A percentile compares a stretch with the other conserved stretches of the same genome.
phyloP scores from a whole-genome alignment of 2,888 invertebrate genomes.

The Stegophylla sp. region DNA sequence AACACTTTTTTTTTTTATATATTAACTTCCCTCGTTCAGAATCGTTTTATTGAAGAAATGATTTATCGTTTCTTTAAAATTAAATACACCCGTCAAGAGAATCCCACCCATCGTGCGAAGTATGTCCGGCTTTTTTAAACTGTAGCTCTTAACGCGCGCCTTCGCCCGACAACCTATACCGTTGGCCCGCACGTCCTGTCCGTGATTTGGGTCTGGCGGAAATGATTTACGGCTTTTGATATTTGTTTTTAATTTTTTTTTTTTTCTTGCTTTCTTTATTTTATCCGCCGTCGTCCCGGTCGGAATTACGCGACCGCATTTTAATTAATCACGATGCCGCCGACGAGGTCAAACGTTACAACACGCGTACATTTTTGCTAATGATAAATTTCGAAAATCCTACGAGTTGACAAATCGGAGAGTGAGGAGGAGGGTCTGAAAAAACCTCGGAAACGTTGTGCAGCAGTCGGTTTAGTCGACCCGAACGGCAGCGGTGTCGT shows the following conservation, averaged over 20 bases:
- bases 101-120: too few species aligned
- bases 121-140: too few species aligned
- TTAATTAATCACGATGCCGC: conserved; percentile 18
- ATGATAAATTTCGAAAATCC: conserved; percentile 14
- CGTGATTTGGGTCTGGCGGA: background rate
- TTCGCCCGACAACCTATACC: too few species aligned
- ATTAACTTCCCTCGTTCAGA: too few species aligned
- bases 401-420: background rate
- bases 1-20: too few species aligned
- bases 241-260: background rate
- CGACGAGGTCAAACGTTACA: too few species aligned
- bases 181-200: background rate
- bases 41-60: too few species aligned
- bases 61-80: too few species aligned
- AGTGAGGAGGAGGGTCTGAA: background rate
- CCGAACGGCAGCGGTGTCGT: background rate
- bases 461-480: background rate
- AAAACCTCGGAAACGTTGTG: background rate
- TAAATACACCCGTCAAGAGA: too few species aligned
- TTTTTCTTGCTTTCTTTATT: background rate
- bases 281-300: too few species aligned
- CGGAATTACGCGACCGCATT: background rate
- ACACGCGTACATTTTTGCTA: background rate
- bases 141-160: too few species aligned
- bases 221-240: conserved; percentile 7